Base-by-base conservation (phyloP, 2,113 vertebrate genomes). In the Anthoscopus minutus region DNA sequence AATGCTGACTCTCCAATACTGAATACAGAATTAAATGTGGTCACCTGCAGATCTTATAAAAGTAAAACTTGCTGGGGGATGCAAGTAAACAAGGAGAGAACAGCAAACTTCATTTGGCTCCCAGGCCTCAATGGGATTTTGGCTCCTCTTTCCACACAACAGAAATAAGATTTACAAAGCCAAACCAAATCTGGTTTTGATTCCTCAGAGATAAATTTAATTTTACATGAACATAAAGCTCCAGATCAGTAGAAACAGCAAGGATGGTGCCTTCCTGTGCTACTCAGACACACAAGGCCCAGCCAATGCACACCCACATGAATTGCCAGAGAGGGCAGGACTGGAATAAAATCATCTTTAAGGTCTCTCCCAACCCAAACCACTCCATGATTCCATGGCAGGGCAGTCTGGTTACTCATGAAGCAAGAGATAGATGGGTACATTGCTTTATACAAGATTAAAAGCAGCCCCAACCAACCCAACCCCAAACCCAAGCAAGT, bases 181-280 rank as follows among this genome's bases (percentile, higher is more conserved):
- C 88, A 76, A 76, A 30, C 30, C 79, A 64, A 88, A 83, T 54
- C 72, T 91, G 72, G 20, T 67, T 93, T 94, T 84, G 85, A 86
- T 94, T 94, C 77, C 47, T 64, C 31, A 3, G 82, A 57, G 31
- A 56, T 42, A n/a, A 89, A 23, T 91, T 57, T 48, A 33, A 60
- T 48, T 85, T 94, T 58, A 78, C 22, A 83, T 31, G 16, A 92
- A 81, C 51, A 67, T 69, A 78, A 94, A 87, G 54, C 76, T 89
- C 40, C 47, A 40, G 69, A 92, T 92, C 78, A 35, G 66, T 58
- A 71, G 84, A 86, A 86, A 85, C 22, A 73, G 38, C 28, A 35
- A 45, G 53, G 31, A 33, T 40, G 45, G 35, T 2, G 33, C 28
- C 42, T 74, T 42, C 62, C 85, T 60, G 57, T 48, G 50, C 56